Conservation (phyloP, 2,888 invertebrate genomes). For the Galerucella pusilla region DNA sequence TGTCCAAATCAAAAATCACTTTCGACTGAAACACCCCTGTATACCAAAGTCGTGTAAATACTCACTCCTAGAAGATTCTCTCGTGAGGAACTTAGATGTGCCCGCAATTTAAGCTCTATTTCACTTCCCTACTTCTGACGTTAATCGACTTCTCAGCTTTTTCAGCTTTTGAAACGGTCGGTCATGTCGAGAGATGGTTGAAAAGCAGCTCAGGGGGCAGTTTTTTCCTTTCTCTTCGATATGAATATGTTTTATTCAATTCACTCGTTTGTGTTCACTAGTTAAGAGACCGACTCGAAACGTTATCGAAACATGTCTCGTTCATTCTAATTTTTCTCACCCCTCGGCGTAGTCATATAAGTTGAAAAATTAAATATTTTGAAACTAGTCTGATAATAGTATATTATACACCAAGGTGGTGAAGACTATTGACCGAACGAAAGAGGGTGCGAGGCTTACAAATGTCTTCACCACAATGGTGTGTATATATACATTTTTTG, state of each 20-base stretch:
- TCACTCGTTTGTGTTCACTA: slow-evolving; percentile 45
- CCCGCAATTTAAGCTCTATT: slow-evolving; percentile 65
- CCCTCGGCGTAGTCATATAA: not conserved
- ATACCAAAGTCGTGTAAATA: slow-evolving; percentile 60
- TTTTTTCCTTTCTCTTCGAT: slow-evolving; percentile 46
- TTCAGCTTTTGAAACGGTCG: slow-evolving; percentile 61
- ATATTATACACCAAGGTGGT: no score
- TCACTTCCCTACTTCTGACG: slow-evolving; percentile 64
- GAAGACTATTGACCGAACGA: no score
- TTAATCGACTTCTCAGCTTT: slow-evolving; percentile 66
- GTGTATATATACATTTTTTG: no score
- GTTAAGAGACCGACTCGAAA: slow-evolving; percentile 33
- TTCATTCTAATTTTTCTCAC: slow-evolving; percentile 36
- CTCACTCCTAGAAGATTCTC: slow-evolving; percentile 60
- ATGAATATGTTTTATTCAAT: slow-evolving; percentile 52
- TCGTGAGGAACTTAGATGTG: slow-evolving; percentile 63
- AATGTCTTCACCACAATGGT: no score
- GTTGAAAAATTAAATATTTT: no score
- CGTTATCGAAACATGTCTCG: slow-evolving; percentile 34
- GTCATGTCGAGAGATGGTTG: slow-evolving; percentile 52
- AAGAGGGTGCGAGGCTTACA: no score
- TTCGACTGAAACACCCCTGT: slow-evolving; percentile 29
- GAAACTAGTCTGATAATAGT: no score
- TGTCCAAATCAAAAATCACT: slow-evolving; percentile 27
- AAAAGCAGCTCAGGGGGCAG: slow-evolving; percentile 36